Evolutionary conservation across 2,797 vertebrate species (phyloP), one percentile per base, ranked within the genome.

Genomic region (Chelidonichthys spinosus): DNA sequence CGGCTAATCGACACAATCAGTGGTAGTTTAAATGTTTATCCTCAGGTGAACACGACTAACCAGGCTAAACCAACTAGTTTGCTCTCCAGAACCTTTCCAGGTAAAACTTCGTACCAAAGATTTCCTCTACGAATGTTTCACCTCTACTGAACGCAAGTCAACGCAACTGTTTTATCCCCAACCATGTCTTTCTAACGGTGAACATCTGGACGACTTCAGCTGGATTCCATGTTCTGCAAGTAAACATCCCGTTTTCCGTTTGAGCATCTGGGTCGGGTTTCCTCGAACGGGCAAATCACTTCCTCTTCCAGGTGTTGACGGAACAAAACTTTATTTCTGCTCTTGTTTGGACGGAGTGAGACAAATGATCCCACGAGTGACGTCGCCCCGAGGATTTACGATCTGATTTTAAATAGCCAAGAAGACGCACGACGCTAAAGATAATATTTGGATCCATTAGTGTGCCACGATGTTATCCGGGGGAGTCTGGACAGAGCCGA

Each of bases 401-500:
- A 69, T 63, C 47, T 17, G 7, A 65, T 36, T 58, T 37, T 35
- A 70, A 5, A 60, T 7, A 63, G 11, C 33, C 18, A 15, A 62
- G 33, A 2, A 7, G 11, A 82, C 42, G 49, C 46, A 56, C 1
- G 59, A 53, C 7, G 63, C 46, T 50, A 64, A 71, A 62, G 47
- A 76, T 68, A 74, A 87, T 73, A 82, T 85, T 87, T 87, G 50
- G 58, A 47, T 58, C 11, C 47, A 40, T 81, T 68, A 71, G 54
- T 3, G 10, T 2, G n/a, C 55, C 1, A 0, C 14, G 4, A 50
- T 69, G 79, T 70, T 59, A n/a, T 40, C 42, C 36, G 60, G 2
- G n/a, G 8, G 62, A 58, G 52, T 33, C 7, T 33, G 7, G 53
- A 7, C 40, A 63, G 49, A 58, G 50, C 39, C 4, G 11, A 58